phyloP scores from a whole-genome alignment of 2,797 vertebrate species.

The Myotis findleyi region DNA sequence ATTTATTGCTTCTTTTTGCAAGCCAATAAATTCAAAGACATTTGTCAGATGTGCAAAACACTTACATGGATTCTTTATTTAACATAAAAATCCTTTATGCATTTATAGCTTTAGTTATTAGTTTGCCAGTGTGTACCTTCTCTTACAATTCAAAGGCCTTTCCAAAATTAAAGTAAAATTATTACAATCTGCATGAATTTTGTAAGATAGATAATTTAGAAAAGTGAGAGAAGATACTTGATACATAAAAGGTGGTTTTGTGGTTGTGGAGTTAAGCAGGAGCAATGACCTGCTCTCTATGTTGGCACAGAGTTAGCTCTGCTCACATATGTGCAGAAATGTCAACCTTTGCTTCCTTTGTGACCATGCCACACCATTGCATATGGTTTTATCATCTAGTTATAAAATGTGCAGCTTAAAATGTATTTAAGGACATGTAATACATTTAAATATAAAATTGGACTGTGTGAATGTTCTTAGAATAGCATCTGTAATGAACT shows the following conservation, averaged over 20 bases:
- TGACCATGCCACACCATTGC: background rate
- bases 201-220: background rate
- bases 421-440: background rate
- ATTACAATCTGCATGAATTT: background rate
- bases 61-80: constrained; percentile 45
- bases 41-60: background rate
- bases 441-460: background rate
- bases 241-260: background rate
- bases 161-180: background rate
- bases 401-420: background rate
- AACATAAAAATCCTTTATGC: background rate
- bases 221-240: background rate
- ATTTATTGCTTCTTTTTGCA: constrained; percentile 53
- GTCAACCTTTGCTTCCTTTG: background rate
- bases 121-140: background rate
- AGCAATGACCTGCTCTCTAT: rapidly evolving
- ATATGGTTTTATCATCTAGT: background rate
- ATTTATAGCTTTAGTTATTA: background rate
- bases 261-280: background rate
- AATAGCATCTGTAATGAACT: constrained; percentile 21
- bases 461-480: constrained; percentile 17
- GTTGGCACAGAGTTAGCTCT: background rate
- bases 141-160: background rate
- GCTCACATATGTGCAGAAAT: background rate
- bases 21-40: constrained; percentile 24